Evolutionary conservation across 2,888 invertebrate species (phyloP).

Genomic region (Conomelus anceps): DNA sequence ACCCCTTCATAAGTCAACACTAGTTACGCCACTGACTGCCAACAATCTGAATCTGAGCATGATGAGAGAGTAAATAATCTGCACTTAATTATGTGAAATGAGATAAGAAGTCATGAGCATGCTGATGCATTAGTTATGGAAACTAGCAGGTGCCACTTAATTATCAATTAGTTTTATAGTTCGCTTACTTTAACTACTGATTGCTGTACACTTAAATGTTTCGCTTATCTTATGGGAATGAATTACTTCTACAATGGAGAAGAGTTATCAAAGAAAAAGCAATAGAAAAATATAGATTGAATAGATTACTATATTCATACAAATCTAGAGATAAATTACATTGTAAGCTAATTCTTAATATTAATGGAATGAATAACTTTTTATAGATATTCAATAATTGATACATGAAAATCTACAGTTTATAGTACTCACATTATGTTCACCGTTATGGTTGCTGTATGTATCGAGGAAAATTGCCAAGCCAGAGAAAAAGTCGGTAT

Average conservation of each 20-base stretch:
- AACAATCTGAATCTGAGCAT: not conserved
- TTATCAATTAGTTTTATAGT: not conserved
- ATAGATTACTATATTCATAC: too few species aligned
- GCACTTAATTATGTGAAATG: not conserved
- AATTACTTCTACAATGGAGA: too few species aligned
- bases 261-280: too few species aligned
- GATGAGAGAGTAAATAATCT: not conserved
- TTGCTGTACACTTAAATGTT: too few species aligned
- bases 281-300: too few species aligned
- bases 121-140: not conserved
- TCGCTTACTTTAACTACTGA: too few species aligned
- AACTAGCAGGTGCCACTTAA: not conserved
- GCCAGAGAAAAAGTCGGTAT: conserved; percentile 82
- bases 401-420: too few species aligned
- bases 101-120: not conserved
- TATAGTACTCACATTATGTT: conserved; percentile 81
- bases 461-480: conserved; percentile 92
- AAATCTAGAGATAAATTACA: not conserved
- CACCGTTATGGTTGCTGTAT: conserved; percentile 98
- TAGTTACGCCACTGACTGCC: not conserved
- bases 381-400: too few species aligned
- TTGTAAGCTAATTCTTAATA: too few species aligned
- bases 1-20: too few species aligned
- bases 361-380: too few species aligned
- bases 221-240: too few species aligned